A percentile compares a stretch with the other conserved stretches of the same genome.
These are phyloP conservation scores for Bothrops jararaca DNA, from an alignment of 2,113 vertebrate species.

Conservation along the genomic window DNA sequence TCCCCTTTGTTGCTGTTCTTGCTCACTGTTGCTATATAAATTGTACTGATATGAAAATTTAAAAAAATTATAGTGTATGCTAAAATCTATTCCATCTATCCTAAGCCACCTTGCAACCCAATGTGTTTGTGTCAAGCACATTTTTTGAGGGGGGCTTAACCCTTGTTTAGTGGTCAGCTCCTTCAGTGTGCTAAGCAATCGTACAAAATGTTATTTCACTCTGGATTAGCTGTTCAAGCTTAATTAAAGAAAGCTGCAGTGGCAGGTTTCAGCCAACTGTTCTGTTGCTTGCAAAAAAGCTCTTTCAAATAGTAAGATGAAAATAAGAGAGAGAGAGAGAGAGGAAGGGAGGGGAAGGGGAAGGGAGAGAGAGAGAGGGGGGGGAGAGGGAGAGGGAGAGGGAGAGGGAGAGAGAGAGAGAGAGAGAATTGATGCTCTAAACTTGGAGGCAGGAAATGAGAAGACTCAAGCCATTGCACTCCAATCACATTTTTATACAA, in stretches of 20 bases:
- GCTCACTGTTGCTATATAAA: constrained; percentile 32
- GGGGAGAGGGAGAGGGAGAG: too few relatives aligned
- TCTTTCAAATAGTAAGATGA: neutral
- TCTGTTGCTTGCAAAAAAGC: neutral
- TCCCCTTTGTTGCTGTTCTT: neutral
- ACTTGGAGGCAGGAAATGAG: neutral
- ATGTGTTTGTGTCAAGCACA: constrained; percentile 48
- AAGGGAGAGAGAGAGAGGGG: too few relatives aligned
- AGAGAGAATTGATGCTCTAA: neutral
- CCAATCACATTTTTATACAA: neutral
- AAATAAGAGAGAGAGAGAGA: neutral
- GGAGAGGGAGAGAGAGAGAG: too few relatives aligned
- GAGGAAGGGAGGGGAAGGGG: too few relatives aligned
- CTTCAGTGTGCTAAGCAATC: constrained; percentile 43
- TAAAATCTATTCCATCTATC: constrained; percentile 49
- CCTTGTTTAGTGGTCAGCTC: constrained; percentile 47
- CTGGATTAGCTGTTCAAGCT: constrained; percentile 8
- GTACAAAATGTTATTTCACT: constrained; percentile 30
- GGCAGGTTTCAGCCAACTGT: constrained; percentile 25
- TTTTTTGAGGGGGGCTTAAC: constrained; percentile 1
- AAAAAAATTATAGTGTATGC: constrained; percentile 48
- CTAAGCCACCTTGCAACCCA: constrained; percentile 48
- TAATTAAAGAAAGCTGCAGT: constrained; percentile 7
- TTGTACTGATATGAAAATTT: constrained; percentile 44
- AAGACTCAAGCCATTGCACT: neutral